Conservation (phyloP, 2,797 vertebrate species). For the Yasuhikotakia modesta region DNA sequence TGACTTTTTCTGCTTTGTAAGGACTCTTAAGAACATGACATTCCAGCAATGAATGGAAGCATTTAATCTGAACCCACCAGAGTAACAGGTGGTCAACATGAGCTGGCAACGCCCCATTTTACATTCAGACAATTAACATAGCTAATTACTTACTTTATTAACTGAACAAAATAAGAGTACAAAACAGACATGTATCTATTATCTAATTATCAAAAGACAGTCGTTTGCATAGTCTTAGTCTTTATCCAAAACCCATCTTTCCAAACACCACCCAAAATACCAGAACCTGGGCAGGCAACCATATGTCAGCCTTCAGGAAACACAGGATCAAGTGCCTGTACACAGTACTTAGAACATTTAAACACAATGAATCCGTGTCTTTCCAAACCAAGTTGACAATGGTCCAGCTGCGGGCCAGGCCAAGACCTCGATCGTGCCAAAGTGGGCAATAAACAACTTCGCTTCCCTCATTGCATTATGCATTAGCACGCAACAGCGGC, state of each 20-base stretch:
- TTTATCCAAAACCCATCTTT: conserved; percentile 33
- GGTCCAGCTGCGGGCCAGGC: conserved; percentile 9
- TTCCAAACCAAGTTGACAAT: background rate
- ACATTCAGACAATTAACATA: conserved; percentile 3
- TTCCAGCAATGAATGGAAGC: background rate
- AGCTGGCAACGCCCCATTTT: background rate
- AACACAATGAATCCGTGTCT: conserved; percentile 25
- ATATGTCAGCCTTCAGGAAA: conserved; percentile 40
- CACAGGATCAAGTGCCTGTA: conserved; percentile 32
- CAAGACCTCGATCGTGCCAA: conserved; percentile 6
- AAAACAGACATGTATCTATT: conserved; percentile 2
- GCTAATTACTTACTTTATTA: background rate
- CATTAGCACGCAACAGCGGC: conserved; percentile 22
- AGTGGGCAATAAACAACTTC: conserved; percentile 29
- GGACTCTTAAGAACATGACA: background rate
- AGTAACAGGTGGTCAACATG: conserved; percentile 37
- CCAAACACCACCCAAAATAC: background rate
- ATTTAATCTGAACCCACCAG: conserved; percentile 30
- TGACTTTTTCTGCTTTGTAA: background rate
- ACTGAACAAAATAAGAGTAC: conserved; percentile 12
- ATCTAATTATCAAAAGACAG: too few relatives aligned
- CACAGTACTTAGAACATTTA: conserved; percentile 12
- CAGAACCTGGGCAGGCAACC: conserved; percentile 20
- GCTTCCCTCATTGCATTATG: conserved; percentile 1
- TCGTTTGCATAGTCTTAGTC: conserved; percentile 1